Conservation (phyloP, 2,113 vertebrate genomes). For the Xenopus tropicalis region DNA sequence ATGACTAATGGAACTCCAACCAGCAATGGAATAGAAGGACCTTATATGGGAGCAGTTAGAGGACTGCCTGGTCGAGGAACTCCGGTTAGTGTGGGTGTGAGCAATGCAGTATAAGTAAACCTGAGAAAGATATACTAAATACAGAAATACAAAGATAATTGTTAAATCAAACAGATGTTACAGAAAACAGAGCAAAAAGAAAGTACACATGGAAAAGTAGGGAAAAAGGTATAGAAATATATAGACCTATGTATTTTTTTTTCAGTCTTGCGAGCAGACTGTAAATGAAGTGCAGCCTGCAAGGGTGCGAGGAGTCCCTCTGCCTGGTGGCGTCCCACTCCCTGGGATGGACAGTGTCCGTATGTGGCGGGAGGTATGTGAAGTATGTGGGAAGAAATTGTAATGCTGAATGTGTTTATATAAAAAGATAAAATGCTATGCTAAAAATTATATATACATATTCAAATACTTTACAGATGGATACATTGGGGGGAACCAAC, state of each 20-base stretch:
- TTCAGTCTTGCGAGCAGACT: conserved; percentile 40
- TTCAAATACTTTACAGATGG: conserved; percentile 36
- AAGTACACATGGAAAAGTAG: neutral
- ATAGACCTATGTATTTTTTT: neutral
- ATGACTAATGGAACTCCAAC: conserved; percentile 49
- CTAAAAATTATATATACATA: neutral
- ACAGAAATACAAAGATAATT: neutral
- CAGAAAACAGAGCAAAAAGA: neutral
- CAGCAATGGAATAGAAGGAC: conserved; percentile 49
- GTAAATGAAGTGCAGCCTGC: conserved; percentile 46
- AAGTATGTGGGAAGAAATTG: neutral
- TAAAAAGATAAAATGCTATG: neutral
- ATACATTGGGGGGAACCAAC: conserved; percentile 49
- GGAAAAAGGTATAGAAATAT: neutral
- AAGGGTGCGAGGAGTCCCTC: conserved; percentile 50
- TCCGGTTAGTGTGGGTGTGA: conserved; percentile 29
- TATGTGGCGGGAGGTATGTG: conserved; percentile 53
- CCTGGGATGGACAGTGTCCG: conserved; percentile 58
- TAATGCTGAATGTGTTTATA: neutral
- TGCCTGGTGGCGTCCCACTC: conserved; percentile 54
- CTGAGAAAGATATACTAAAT: neutral
- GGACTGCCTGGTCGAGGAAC: conserved; percentile 43
- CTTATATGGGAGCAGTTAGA: conserved; percentile 55
- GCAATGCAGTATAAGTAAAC: neutral
- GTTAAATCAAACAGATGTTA: neutral